Evolutionary conservation across 2,797 vertebrate species (phyloP).

Genomic region (Gastrophryne carolinensis): DNA sequence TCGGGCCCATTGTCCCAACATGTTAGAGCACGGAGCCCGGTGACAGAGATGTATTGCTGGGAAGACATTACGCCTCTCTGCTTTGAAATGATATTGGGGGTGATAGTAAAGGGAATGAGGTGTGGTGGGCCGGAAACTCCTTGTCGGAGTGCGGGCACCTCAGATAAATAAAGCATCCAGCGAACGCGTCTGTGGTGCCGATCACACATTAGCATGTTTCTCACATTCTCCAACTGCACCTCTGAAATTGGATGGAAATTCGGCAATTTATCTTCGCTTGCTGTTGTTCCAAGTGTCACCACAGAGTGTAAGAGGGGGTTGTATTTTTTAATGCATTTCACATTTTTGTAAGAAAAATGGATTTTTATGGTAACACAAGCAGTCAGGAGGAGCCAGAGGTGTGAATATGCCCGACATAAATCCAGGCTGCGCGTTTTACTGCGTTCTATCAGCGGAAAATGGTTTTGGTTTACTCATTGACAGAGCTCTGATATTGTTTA

Average conservation of each 20-base stretch:
- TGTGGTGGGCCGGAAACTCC: neutral
- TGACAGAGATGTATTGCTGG: neutral
- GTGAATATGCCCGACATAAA: neutral
- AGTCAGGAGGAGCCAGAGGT: neutral
- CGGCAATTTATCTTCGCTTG: conserved; percentile 27
- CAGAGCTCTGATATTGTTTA: no score
- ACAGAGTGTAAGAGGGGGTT: conserved; percentile 2
- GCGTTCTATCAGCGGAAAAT: no score
- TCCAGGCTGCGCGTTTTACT: no score
- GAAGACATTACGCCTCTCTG: neutral
- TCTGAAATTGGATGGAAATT: conserved; percentile 35
- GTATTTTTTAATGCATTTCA: neutral
- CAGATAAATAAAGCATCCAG: conserved; percentile 37
- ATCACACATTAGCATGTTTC: conserved; percentile 37
- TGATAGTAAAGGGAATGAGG: conserved; percentile 24
- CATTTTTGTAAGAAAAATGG: conserved; percentile 3
- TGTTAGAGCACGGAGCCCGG: neutral
- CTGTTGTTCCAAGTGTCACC: conserved; percentile 23
- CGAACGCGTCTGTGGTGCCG: conserved; percentile 10
- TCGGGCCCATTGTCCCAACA: neutral
- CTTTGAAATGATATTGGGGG: conserved; percentile 2
- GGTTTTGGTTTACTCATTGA: no score
- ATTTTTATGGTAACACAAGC: neutral
- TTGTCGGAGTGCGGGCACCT: conserved; percentile 7
- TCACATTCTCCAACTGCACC: conserved; percentile 32